A percentile compares a stretch with the other conserved stretches of the same genome.
Evolutionary conservation across 2,797 vertebrate genomes (phyloP).

Genomic region (Prunella strophiata): DNA sequence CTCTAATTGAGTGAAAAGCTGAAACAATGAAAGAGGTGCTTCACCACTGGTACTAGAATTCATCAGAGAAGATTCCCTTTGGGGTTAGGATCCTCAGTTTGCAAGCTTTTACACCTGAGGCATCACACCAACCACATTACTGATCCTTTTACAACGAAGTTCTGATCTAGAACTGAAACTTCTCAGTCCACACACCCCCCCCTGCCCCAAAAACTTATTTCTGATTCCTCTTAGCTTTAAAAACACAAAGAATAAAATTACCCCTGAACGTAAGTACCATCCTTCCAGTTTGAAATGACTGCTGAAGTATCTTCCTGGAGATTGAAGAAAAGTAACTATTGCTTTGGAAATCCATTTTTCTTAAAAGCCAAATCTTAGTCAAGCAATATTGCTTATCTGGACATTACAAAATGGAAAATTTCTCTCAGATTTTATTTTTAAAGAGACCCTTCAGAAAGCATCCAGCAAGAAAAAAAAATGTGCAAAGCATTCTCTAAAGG

Average conservation of each 20-base stretch:
- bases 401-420: not conserved
- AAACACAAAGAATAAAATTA: not conserved
- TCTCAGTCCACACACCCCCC: accelerated
- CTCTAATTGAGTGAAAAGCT: not conserved
- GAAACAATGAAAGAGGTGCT: not conserved
- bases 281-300: not conserved
- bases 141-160: not conserved
- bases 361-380: not conserved
- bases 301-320: not conserved
- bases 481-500: not conserved
- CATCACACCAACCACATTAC: not conserved
- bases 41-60: not conserved
- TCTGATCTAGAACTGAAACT: not conserved
- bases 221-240: not conserved
- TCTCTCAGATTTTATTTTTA: not conserved
- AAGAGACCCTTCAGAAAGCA: not conserved
- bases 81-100: not conserved
- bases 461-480: not conserved
- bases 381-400: not conserved
- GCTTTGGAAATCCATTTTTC: not conserved
- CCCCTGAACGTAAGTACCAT: not conserved
- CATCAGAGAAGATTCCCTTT: not conserved
- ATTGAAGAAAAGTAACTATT: not conserved
- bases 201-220: not conserved
- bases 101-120: not conserved